Percentiles rank a stretch among this genome's conserved stretches.
These are phyloP conservation scores for Cyanoderma ruficeps DNA, from an alignment of 2,113 vertebrate genomes.

Conservation along the genomic window DNA sequence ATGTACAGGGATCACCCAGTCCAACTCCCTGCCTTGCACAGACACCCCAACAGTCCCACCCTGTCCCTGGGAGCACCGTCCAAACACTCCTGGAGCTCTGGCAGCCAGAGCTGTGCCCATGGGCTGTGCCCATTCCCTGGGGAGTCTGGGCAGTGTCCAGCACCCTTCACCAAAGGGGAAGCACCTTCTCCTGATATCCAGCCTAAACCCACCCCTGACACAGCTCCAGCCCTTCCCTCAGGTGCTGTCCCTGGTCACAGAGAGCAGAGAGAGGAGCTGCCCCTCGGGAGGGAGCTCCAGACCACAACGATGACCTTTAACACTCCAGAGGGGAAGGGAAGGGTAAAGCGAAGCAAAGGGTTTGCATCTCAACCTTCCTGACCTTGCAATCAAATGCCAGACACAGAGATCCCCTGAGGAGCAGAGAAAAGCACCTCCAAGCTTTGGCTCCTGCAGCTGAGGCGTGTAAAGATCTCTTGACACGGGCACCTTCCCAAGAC, in stretches of 20 bases:
- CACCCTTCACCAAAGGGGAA: neutral
- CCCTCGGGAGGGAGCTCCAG: neutral
- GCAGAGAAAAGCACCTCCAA: neutral
- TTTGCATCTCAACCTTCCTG: neutral
- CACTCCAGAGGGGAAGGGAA: neutral
- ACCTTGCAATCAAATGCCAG: neutral
- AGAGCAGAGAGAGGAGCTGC: neutral
- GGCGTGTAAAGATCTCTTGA: accelerated
- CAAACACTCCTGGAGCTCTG: neutral
- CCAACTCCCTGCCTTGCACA: neutral
- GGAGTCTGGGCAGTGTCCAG: neutral
- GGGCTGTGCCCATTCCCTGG: neutral
- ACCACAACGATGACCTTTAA: neutral
- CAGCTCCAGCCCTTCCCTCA: neutral
- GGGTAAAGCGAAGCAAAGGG: neutral
- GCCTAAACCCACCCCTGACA: neutral
- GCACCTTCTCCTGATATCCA: neutral
- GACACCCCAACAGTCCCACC: neutral
- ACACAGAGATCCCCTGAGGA: neutral
- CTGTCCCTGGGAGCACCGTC: accelerated
- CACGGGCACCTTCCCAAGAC: accelerated
- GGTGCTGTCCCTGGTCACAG: neutral
- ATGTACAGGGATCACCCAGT: neutral
- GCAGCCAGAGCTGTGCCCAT: neutral
- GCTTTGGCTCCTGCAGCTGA: neutral